Conservation (phyloP, 2,888 invertebrate genomes). For the Sphecodes monilicornis region DNA sequence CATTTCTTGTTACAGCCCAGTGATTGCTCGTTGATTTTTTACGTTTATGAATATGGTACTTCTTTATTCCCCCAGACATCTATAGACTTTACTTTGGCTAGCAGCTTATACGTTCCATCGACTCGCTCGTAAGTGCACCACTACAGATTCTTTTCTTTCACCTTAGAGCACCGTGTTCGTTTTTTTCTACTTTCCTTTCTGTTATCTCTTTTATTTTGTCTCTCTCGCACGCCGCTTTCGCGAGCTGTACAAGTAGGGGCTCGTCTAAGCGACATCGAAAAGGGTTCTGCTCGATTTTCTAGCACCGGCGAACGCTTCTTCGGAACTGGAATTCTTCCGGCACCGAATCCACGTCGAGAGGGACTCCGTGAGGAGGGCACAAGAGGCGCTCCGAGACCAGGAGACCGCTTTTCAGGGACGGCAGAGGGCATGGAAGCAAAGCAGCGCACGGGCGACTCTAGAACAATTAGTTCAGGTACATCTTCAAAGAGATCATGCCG, state of each 20-base stretch:
- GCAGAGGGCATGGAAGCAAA: slow-evolving; percentile 86
- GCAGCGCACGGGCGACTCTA: slow-evolving; percentile 85
- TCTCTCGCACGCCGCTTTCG: slow-evolving; percentile 46
- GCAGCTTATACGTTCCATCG: slow-evolving; percentile 45
- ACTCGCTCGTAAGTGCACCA: slow-evolving; percentile 65
- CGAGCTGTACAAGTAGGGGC: not conserved
- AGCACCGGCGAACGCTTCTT: slow-evolving; percentile 83
- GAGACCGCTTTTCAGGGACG: slow-evolving; percentile 89
- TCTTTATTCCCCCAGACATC: slow-evolving; percentile 63
- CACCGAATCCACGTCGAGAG: slow-evolving; percentile 93
- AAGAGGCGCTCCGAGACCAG: slow-evolving; percentile 90
- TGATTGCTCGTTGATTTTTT: slow-evolving; percentile 3
- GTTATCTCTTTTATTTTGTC: not conserved
- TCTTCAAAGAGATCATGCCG: not conserved
- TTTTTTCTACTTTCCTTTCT: not conserved
- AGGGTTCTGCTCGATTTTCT: slow-evolving; percentile 60
- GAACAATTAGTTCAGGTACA: slow-evolving; percentile 86
- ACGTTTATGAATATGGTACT: slow-evolving; percentile 23
- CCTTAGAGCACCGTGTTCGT: not conserved
- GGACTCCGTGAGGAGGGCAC: slow-evolving; percentile 93
- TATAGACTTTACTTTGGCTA: slow-evolving; percentile 74
- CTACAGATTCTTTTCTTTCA: slow-evolving; percentile 31
- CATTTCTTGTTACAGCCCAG: not conserved
- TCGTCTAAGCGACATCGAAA: slow-evolving; percentile 48
- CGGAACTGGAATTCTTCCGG: slow-evolving; percentile 93